phyloP scores from a whole-genome alignment of 2,797 vertebrate species.

The Enteromius treurensis region DNA sequence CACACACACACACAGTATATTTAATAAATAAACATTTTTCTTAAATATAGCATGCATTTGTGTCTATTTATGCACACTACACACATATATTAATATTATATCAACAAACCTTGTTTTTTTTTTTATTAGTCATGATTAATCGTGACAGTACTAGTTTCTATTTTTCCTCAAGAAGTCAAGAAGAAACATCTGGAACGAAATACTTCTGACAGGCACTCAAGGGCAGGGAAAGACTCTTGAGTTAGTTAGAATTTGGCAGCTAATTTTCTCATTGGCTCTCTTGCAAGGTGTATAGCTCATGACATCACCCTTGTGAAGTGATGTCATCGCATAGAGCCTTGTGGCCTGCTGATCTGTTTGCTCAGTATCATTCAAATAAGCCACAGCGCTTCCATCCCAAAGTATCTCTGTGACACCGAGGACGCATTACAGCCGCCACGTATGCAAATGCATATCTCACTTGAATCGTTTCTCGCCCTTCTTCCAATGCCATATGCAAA shows the following conservation, averaged over 20 bases:
- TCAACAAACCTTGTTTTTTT: not conserved
- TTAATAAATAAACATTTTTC: not conserved
- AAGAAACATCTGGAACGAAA: not conserved
- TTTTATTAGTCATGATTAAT: not conserved
- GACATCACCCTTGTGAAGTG: slow-evolving; percentile 58
- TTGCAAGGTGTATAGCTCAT: slow-evolving; percentile 36
- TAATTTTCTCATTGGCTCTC: slow-evolving; percentile 45
- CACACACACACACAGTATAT: not conserved
- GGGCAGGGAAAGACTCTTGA: slow-evolving; percentile 35
- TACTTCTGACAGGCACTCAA: not conserved
- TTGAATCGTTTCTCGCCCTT: slow-evolving; percentile 60
- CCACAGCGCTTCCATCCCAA: slow-evolving; percentile 4
- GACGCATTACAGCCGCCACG: slow-evolving; percentile 62
- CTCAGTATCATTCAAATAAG: slow-evolving; percentile 29
- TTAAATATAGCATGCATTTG: not conserved
- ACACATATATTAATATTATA: not conserved
- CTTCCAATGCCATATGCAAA: slow-evolving; percentile 68
- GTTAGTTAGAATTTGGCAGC: not conserved
- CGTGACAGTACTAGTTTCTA: not conserved
- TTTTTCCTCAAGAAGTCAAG: not conserved
- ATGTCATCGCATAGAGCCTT: not conserved
- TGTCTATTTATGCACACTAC: not conserved
- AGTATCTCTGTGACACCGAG: slow-evolving; percentile 38
- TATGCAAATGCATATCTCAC: slow-evolving; percentile 74
- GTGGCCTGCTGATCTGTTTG: slow-evolving; percentile 20